Percentiles rank a stretch among this genome's conserved stretches.
These are phyloP conservation scores for Tiliacea aurago DNA, from an alignment of 2,888 invertebrate species.

Conservation along the genomic window DNA sequence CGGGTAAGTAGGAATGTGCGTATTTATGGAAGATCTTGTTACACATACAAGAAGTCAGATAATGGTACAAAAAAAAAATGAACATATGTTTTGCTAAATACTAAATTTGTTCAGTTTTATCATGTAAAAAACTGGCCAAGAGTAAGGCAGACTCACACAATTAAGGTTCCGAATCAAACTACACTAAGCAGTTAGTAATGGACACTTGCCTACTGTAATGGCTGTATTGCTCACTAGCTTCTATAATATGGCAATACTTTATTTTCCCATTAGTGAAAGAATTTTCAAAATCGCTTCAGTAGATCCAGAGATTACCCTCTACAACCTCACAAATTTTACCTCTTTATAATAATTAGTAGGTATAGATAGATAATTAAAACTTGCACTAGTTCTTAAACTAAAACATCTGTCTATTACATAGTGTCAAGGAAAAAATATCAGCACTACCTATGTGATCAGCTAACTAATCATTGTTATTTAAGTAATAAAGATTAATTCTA, in stretches of 20 bases:
- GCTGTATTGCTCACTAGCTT: neutral
- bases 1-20: conserved; percentile 79
- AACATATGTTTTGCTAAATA: neutral
- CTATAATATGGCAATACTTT: too few species aligned
- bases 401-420: neutral
- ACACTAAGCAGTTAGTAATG: neutral
- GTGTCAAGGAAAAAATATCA: neutral
- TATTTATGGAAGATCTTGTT: neutral
- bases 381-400: neutral
- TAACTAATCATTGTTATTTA: neutral
- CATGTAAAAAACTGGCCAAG: neutral
- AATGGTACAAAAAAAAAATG: neutral
- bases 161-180: neutral
- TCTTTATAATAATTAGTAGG: too few species aligned
- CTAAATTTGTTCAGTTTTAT: neutral
- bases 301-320: too few species aligned
- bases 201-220: neutral
- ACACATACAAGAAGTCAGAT: neutral
- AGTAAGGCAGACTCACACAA: neutral
- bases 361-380: neutral
- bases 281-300: too few species aligned
- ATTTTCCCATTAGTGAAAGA: too few species aligned
- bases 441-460: neutral
- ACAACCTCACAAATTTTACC: too few species aligned
- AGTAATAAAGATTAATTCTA: neutral